Evolutionary conservation across 2,888 invertebrate species (phyloP), one percentile per base, ranked within the genome.

Genomic region (Branchipolynoe longqiensis): DNA sequence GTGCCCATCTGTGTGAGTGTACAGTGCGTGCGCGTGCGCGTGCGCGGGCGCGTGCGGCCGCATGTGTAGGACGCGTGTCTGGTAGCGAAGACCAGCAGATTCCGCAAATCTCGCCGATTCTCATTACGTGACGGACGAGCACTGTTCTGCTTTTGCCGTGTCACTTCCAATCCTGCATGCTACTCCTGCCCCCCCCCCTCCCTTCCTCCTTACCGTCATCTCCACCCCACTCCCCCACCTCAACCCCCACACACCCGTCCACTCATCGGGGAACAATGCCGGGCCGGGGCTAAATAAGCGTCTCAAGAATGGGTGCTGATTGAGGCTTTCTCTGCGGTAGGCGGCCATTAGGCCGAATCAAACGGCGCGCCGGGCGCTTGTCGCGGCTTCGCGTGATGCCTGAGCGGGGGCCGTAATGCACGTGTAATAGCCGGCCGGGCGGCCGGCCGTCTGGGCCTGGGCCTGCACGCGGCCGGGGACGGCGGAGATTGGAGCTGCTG

Each of bases 281-380:
- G 22, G 36, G 36, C 4, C 33, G 36, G 36, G 36, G 69, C 33
- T 69, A 69, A 69, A 69, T 69, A 69, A 69, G 69, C 69, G 69
- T 69, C 69, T 69, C 69, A 69, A 69, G 69, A 69, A 69, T 69
- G 69, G 69, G 69, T 38, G 36, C 3, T 69, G 69, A 69, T 69
- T 69, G 69, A 38, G 69, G 69, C 69, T 69, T 69, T 69, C 69
- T 69, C 69, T 69, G 69, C 38, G 69, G 69, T 38, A 33, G 36
- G 38, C 69, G 38, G 22, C 69, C 69, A 33, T 69, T 69, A 69
- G 18, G 36, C 33, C 1, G 69, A 69, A 69, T 36, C 69, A 69
- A 69, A 12, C 36, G 69, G 18, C 69, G 18, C 69, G 22, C 14
- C n/a, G 36, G 22, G 25, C 36, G 36, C n/a, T 69, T 69, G 69